Evolutionary conservation across 2,797 vertebrate genomes (phyloP).

Genomic region (Rhincodon typus): DNA sequence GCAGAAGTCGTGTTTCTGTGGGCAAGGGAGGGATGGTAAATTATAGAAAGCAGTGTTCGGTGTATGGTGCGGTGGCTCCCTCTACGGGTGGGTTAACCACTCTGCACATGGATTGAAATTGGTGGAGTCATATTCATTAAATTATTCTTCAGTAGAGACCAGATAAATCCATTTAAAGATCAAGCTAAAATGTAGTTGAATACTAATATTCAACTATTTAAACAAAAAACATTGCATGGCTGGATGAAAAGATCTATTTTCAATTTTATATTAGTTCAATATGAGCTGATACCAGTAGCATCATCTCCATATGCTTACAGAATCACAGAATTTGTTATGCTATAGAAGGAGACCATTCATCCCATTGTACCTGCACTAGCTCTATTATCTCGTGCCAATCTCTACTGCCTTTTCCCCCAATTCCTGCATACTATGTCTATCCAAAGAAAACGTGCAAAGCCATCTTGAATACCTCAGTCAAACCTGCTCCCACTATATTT

Average conservation of each 20-base stretch:
- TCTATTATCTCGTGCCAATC: too few relatives aligned
- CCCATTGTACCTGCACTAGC: too few relatives aligned
- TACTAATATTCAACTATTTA: not conserved
- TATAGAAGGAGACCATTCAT: too few relatives aligned
- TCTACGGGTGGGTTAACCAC: not conserved
- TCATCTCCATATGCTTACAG: not conserved
- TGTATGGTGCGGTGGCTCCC: not conserved
- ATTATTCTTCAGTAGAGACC: not conserved
- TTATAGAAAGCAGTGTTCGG: not conserved
- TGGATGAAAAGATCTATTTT: not conserved
- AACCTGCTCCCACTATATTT: too few relatives aligned
- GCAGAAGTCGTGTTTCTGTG: not conserved
- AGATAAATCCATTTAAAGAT: not conserved
- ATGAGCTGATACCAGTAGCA: not conserved
- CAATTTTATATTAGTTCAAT: not conserved
- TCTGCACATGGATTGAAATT: not conserved
- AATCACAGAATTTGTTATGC: too few relatives aligned
- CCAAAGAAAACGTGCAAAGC: too few relatives aligned
- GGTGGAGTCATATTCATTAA: not conserved
- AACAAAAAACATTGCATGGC: not conserved
- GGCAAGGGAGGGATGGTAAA: not conserved
- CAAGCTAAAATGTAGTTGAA: not conserved
- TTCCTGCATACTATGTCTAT: too few relatives aligned
- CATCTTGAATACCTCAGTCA: too few relatives aligned
- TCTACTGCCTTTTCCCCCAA: too few relatives aligned